Conservation (phyloP, 1,140 invertebrate species). For the Paralvinella palmiformis region DNA sequence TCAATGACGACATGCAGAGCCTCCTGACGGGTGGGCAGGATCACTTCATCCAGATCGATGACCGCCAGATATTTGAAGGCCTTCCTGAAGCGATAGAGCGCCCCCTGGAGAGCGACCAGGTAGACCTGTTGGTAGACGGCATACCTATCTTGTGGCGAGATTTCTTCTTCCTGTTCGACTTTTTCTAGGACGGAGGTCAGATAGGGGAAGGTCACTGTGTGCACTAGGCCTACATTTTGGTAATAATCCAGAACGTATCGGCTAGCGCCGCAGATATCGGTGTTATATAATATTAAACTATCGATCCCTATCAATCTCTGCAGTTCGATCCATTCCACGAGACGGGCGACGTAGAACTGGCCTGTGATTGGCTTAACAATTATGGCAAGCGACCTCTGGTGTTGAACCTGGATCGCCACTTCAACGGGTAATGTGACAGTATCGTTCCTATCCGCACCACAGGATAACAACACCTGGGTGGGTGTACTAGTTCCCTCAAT, state of each 20-base stretch:
- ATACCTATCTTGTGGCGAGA: not conserved
- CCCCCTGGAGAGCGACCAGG: not conserved
- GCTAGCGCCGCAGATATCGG: not conserved
- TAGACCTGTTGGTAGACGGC: slow-evolving; percentile 9
- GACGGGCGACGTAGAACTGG: not conserved
- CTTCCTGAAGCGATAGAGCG: not conserved
- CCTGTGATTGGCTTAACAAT: not conserved
- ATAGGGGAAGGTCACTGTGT: not conserved
- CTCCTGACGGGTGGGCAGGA: not conserved
- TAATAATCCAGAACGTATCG: not conserved
- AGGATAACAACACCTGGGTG: not conserved
- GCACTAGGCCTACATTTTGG: not conserved
- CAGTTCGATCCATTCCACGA: slow-evolving; percentile 5
- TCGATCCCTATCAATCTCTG: not conserved
- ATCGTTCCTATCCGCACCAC: not conserved
- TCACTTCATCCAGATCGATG: slow-evolving; percentile 7
- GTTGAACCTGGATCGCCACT: not conserved
- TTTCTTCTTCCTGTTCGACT: not conserved
- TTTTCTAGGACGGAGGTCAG: slow-evolving; percentile 1
- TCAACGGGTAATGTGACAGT: not conserved
- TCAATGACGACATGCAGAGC: not conserved
- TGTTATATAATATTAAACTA: slow-evolving; percentile 1
- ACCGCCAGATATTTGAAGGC: not conserved
- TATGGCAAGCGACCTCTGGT: not conserved
- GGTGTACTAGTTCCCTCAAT: not conserved